Conservation (phyloP, 2,797 vertebrate species). For the Macropodus opercularis region DNA sequence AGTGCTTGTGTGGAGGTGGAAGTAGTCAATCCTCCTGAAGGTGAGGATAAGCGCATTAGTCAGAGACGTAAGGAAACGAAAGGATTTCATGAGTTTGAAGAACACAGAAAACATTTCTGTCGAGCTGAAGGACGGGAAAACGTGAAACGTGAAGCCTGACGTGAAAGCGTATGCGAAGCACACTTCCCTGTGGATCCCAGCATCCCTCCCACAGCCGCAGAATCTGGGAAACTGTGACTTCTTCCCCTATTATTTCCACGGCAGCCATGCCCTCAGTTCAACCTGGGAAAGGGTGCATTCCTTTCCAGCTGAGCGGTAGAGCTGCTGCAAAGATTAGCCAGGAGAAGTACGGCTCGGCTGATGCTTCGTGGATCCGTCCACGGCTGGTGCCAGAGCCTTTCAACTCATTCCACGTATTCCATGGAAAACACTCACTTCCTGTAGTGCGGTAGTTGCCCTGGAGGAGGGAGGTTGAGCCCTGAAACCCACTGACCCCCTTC, state of each 20-base stretch:
- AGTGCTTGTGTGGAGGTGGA: too few species aligned
- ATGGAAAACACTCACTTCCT: slow-evolving; percentile 68
- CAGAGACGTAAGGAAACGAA: too few species aligned
- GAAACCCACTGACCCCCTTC: slow-evolving; percentile 8
- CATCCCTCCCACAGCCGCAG: slow-evolving; percentile 5
- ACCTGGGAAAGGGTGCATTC: slow-evolving; percentile 62
- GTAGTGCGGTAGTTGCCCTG: slow-evolving; percentile 25
- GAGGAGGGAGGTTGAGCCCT: slow-evolving; percentile 30
- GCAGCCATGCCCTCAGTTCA: slow-evolving; percentile 63
- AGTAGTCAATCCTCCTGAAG: too few species aligned
- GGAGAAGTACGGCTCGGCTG: slow-evolving; percentile 40
- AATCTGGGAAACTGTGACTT: slow-evolving; percentile 58
- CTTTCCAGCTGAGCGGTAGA: slow-evolving; percentile 57
- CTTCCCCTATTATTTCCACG: slow-evolving; percentile 52
- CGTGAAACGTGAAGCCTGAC: slow-evolving; percentile 6
- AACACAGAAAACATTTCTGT: too few species aligned
- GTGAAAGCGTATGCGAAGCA: slow-evolving; percentile 1
- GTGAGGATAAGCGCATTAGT: too few species aligned
- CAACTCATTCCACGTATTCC: slow-evolving; percentile 58
- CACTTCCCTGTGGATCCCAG: slow-evolving; percentile 2
- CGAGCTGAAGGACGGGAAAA: background rate
- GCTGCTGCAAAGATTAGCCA: slow-evolving; percentile 58
- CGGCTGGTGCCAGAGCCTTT: slow-evolving; percentile 48
- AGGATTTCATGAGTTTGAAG: too few species aligned
- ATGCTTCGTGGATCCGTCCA: slow-evolving; percentile 44